Evolutionary conservation across 2,888 invertebrate genomes (phyloP), one percentile per base, ranked within the genome.

Genomic region (Callinectes sapidus): DNA sequence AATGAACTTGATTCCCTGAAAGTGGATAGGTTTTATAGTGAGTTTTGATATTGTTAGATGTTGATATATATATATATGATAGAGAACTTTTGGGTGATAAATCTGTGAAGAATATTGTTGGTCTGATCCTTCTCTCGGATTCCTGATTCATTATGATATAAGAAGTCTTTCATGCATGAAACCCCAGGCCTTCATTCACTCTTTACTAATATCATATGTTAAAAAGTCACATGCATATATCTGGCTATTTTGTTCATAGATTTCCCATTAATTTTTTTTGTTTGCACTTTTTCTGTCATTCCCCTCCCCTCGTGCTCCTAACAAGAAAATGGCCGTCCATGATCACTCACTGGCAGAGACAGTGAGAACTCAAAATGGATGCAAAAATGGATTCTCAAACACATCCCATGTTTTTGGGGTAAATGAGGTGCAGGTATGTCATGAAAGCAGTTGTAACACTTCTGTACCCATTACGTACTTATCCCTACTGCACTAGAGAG

Each of bases 341-440:
- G 92, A 93, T 85, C 91, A 91, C 42, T 66, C 88, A 77, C 89
- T 90, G 48, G 92, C 91, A 87, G 92, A 93, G 66, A 91, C 89
- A 48, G 86, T 61, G 85, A 88, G 13, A 42, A 90, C 92, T 89
- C 77, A 93, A 90, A 93, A 91, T 35, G 92, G 92, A 88, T 88
- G 89, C 88, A 90, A 90, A 89, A 91, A 91, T 81, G 92, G 92
- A 87, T 91, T 90, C 89, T 93, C 92, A 87, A 93, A 93, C 90
- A 39, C 89, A 48, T 93, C 92, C 88, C 92, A 93, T 87, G 89
- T 93, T 55, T 93, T 93, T 61, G 92, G 92, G 81, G 92, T 91
- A 87, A 93, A 90, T 91, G 92, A 93, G 92, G 92, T 90, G 39
- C 92, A 93, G 92, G 92, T 93, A 93, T 91, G 92, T 93, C 66